These are phyloP conservation scores for Rhinolophus sinicus DNA, from an alignment of 2,113 vertebrate genomes.

Conservation along the genomic window DNA sequence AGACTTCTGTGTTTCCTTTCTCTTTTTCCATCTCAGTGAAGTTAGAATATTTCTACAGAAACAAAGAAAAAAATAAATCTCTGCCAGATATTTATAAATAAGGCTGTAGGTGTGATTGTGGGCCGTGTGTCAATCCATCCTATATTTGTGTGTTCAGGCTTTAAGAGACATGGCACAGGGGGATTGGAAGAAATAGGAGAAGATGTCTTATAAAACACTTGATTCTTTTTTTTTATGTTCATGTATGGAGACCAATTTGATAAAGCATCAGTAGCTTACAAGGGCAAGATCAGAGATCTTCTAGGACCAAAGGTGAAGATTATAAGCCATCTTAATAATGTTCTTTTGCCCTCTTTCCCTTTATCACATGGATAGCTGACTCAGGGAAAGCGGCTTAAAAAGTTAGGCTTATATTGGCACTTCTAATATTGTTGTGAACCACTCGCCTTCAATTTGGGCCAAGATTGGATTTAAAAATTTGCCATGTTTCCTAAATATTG, in stretches of 20 bases:
- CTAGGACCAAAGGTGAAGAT: not conserved
- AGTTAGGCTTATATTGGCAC: not conserved
- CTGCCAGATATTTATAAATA: not conserved
- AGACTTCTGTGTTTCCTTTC: not conserved
- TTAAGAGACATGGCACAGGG: not conserved
- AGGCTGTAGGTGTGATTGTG: not conserved
- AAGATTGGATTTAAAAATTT: not conserved
- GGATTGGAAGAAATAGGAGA: not conserved
- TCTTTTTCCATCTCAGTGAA: not conserved
- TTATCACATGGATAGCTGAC: not conserved
- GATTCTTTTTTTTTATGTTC: not conserved
- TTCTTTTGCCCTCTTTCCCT: not conserved
- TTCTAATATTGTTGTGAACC: not conserved
- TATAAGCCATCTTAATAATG: not conserved
- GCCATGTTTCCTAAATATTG: not conserved
- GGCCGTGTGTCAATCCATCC: not conserved
- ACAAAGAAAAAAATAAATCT: not conserved
- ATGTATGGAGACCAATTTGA: not conserved
- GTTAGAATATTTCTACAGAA: not conserved
- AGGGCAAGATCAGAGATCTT: not conserved
- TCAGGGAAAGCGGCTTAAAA: not conserved
- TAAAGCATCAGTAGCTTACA: not conserved
- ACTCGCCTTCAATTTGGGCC: fast-evolving
- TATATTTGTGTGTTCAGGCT: not conserved
- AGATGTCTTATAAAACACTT: not conserved